A percentile compares a stretch with the other conserved stretches of the same genome.
phyloP scores from a whole-genome alignment of 2,888 invertebrate species.

The Deilephila porcellus region DNA sequence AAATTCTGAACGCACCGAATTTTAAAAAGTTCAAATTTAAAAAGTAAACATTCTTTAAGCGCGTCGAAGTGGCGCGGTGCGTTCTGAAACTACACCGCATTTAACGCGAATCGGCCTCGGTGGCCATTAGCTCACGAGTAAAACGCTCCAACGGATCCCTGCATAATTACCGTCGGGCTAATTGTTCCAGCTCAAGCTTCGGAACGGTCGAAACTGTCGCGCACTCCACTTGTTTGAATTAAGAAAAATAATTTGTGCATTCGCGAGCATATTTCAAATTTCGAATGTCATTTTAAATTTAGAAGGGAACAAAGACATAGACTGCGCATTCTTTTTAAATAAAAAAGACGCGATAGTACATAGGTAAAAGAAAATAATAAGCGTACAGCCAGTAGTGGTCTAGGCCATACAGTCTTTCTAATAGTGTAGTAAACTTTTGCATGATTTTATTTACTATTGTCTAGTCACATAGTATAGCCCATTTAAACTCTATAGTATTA shows the following conservation, averaged over 20 bases:
- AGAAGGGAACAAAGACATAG: not conserved
- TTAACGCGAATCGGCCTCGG: slow-evolving; percentile 64
- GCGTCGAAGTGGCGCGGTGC: slow-evolving; percentile 37
- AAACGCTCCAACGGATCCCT: slow-evolving; percentile 62
- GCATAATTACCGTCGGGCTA: slow-evolving; percentile 72
- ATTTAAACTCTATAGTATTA: too few species aligned
- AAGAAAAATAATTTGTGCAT: slow-evolving; percentile 20
- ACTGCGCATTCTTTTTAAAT: not conserved
- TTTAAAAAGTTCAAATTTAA: slow-evolving; percentile 35
- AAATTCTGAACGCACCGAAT: slow-evolving; percentile 17
- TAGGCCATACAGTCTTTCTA: too few species aligned
- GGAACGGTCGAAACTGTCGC: slow-evolving; percentile 52
- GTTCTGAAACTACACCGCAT: slow-evolving; percentile 53
- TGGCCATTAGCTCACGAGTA: slow-evolving; percentile 62
- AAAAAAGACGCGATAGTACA: not conserved
- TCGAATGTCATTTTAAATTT: not conserved
- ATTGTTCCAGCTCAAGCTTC: slow-evolving; percentile 62
- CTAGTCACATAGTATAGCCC: too few species aligned
- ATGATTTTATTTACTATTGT: too few species aligned
- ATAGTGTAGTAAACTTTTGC: too few species aligned
- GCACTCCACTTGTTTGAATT: slow-evolving; percentile 7
- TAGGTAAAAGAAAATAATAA: too few species aligned
- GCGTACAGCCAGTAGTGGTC: not conserved
- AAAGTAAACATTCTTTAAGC: slow-evolving; percentile 44
- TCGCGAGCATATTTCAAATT: not conserved